Percentiles rank a stretch among this genome's conserved stretches.
Evolutionary conservation across 1,140 invertebrate genomes (phyloP).

Genomic region (Stenopsyche tienmushanensis): DNA sequence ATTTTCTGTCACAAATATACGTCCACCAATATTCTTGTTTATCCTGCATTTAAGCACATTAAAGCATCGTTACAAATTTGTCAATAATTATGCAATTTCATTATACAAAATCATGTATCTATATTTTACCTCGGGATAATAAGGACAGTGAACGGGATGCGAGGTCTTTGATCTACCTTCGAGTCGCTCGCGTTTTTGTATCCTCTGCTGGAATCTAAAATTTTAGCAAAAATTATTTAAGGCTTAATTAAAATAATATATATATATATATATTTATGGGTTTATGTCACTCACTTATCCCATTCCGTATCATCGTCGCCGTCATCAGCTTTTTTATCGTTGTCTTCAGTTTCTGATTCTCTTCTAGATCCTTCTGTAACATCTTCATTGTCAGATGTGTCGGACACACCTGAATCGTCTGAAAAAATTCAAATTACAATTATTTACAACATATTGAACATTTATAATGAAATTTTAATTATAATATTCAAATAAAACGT

Average conservation of each 20-base stretch:
- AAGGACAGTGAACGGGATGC: conserved; percentile 94
- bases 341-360: conserved; percentile 44
- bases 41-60: conserved; percentile 56
- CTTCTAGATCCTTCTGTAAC: conserved; percentile 44
- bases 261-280: background rate
- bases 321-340: conserved; percentile 58
- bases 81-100: too few species aligned
- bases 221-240: too few species aligned
- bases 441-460: conserved; percentile 43
- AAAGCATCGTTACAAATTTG: background rate
- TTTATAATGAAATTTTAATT: background rate
- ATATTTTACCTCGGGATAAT: conserved; percentile 75
- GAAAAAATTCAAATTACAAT: conserved; percentile 38
- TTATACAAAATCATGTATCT: conserved; percentile 2
- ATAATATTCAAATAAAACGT: conserved; percentile 4
- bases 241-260: background rate
- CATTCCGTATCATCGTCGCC: conserved; percentile 72
- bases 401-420: conserved; percentile 48
- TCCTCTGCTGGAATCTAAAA: conserved; percentile 66
- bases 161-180: conserved; percentile 94
- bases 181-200: conserved; percentile 82
- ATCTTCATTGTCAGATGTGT: conserved; percentile 47
- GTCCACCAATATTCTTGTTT: conserved; percentile 99
- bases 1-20: conserved; percentile 94
- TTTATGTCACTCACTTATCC: conserved; percentile 57